These are phyloP conservation scores for Sussaba pulchella DNA, from an alignment of 2,888 invertebrate genomes.

Conservation along the genomic window DNA sequence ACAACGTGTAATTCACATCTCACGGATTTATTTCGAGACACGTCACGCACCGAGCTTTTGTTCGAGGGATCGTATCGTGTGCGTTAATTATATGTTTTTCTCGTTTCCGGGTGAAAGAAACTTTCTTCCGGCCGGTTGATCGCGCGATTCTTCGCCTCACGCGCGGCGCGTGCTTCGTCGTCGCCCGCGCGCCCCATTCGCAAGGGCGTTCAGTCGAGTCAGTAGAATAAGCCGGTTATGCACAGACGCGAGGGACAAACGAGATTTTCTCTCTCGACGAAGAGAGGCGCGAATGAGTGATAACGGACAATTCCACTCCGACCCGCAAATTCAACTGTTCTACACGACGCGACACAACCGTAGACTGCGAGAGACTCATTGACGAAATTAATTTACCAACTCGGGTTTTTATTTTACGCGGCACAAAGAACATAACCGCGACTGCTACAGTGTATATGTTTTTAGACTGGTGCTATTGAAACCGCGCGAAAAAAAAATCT, in stretches of 20 bases:
- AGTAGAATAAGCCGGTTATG: constrained; percentile 39
- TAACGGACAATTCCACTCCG: not conserved
- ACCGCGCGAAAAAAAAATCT: constrained; percentile 8
- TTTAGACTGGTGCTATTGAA: not conserved
- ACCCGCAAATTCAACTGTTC: constrained; percentile 17
- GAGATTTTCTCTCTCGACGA: constrained; percentile 13
- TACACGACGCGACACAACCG: not conserved
- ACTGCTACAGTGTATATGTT: not conserved
- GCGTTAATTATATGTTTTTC: constrained; percentile 11
- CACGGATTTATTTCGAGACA: constrained; percentile 20
- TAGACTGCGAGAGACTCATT: constrained; percentile 5
- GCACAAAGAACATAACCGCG: not conserved
- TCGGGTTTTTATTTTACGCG: not conserved
- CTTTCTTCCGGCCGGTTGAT: constrained; percentile 49
- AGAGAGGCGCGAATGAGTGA: constrained; percentile 27
- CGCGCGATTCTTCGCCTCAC: constrained; percentile 42
- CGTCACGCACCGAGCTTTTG: not conserved
- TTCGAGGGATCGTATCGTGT: constrained; percentile 2
- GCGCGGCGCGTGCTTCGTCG: not conserved
- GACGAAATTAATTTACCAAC: constrained; percentile 17
- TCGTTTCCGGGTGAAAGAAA: constrained; percentile 36
- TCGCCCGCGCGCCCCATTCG: not conserved
- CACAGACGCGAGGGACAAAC: constrained; percentile 21
- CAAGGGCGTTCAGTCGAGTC: not conserved
- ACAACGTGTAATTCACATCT: not conserved